Conservation (phyloP, 2,888 invertebrate species). For the Sphinx pinastri region DNA sequence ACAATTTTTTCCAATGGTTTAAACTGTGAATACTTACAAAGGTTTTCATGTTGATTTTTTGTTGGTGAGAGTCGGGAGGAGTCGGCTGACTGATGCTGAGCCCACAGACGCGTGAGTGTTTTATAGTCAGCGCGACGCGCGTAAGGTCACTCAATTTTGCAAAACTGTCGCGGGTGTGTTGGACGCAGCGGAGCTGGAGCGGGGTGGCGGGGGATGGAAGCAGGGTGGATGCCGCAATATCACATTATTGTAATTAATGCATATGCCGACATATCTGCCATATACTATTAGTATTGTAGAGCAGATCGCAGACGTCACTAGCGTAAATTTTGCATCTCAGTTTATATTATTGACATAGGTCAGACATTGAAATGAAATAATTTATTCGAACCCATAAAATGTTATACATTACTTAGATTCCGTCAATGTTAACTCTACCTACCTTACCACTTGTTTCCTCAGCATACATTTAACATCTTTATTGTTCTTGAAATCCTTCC, state of each 20-base stretch:
- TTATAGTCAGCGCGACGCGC: conserved; percentile 37
- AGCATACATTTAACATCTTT: no score
- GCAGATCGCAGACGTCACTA: not conserved
- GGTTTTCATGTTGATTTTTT: conserved; percentile 47
- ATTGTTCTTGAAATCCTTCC: no score
- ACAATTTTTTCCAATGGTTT: not conserved
- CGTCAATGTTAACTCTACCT: no score
- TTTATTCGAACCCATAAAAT: no score
- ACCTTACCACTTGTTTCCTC: no score
- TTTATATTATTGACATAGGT: not conserved
- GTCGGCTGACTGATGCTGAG: conserved; percentile 37
- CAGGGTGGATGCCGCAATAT: conserved; percentile 19
- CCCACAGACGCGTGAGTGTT: conserved; percentile 33
- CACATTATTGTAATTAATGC: conserved; percentile 19
- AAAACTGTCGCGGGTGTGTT: conserved; percentile 32
- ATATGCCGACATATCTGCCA: conserved; percentile 19
- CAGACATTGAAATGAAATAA: no score
- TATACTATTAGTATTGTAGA: not conserved
- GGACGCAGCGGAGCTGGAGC: not conserved
- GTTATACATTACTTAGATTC: no score
- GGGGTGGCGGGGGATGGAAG: not conserved
- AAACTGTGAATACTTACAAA: conserved; percentile 48
- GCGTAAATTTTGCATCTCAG: not conserved
- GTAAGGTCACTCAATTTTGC: conserved; percentile 41
- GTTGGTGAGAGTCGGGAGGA: conserved; percentile 33